Base-by-base conservation (phyloP, 1,140 invertebrate genomes). In the Eumaeus atala region DNA sequence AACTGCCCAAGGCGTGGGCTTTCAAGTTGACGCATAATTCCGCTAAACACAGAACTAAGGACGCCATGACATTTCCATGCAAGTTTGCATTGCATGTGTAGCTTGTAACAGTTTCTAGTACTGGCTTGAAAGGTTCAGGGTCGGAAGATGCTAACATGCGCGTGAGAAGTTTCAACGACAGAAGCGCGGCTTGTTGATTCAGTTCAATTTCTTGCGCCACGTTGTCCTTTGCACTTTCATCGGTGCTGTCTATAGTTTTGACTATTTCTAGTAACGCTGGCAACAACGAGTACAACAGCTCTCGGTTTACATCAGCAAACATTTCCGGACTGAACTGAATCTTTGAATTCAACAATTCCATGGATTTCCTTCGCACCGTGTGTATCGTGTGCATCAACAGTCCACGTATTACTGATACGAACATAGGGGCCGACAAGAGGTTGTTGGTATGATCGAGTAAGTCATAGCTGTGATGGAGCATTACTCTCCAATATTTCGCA, bases 341-440 rank as follows among this genome's bases (percentile, higher is more conserved):
- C 78, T 96, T 94, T 12, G 89, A 89, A 64, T 95, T 96, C 0
- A 98, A 77, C 17, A 98, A 74, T 67, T 97, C 96, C 80, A 97
- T 89, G 0, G 94, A 91, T 77, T 96, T 95, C 49, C 92, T 90
- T 64, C 93, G 90, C 1, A 98, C 92, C 1, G 90, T 90, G 0
- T 91, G 65, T 10, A 94, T 67, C 14, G 91, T 89, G 65, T 96
- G 92, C 11, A 89, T 82, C 61, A 97, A 74, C 36, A 97, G 85
- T 1, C 91, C 90, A 53, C 90, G 89, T 3, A 96, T 87, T 1
- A 95, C 95, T 18, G 90, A 82, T 9, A 97, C 73, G 73, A 98
- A 96, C 84, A 94, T 90, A 4, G 89, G 76, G 8, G 93, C 91
- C 0, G 95, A 93, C 35, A 98, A 77, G 9, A 97, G 70, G 35